Conservation (phyloP, 2,888 invertebrate genomes). For the Phaedon cochleariae region DNA sequence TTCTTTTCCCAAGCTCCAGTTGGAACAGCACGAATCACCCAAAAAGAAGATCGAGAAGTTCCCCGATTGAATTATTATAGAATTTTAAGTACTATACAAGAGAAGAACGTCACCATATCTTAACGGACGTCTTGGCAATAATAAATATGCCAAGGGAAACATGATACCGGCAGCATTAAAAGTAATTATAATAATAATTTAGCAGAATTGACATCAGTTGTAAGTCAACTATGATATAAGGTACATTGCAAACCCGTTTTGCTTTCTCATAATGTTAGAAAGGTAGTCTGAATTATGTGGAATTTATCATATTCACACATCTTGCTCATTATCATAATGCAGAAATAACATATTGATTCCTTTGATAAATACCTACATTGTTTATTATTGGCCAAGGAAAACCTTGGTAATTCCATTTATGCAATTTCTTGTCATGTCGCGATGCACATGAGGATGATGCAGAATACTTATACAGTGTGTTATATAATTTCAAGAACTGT, state of each 20-base stretch:
- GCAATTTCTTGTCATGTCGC: no score
- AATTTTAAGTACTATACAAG: conserved; percentile 45
- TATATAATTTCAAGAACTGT: no score
- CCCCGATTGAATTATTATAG: conserved; percentile 39
- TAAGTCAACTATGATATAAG: conserved; percentile 53
- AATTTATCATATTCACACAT: conserved; percentile 33
- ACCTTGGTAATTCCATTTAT: no score
- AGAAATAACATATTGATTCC: background rate
- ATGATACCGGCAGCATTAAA: conserved; percentile 58
- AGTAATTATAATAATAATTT: conserved; percentile 61
- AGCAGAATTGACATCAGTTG: conserved; percentile 52
- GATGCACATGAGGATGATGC: no score
- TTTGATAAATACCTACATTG: background rate
- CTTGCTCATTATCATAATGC: background rate
- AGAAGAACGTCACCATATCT: conserved; percentile 46
- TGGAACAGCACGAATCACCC: conserved; percentile 11
- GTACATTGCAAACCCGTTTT: conserved; percentile 41
- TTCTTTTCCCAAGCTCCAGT: conserved; percentile 1
- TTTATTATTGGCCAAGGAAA: background rate
- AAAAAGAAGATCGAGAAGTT: conserved; percentile 37
- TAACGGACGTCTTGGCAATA: conserved; percentile 46
- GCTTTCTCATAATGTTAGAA: conserved; percentile 36
- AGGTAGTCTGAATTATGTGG: conserved; percentile 19
- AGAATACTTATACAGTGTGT: no score
- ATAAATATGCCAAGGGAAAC: conserved; percentile 59